These are phyloP conservation scores for Himalopsyche kuldschensis DNA, from an alignment of 2,888 invertebrate species.

Conservation along the genomic window DNA sequence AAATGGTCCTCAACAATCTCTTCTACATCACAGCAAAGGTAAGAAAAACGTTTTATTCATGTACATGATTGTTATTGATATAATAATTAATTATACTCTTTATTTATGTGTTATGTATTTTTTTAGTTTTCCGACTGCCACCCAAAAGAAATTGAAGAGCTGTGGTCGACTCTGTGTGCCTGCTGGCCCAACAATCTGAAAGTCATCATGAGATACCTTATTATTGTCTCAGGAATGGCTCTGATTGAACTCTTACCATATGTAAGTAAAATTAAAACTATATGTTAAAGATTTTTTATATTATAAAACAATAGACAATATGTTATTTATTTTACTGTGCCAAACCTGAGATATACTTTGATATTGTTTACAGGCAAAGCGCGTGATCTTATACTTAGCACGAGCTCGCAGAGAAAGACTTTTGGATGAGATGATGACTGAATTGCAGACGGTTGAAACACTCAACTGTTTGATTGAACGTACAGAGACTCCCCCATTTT, in stretches of 20 bases:
- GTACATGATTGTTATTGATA: too few species aligned
- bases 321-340: background rate
- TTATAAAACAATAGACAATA: background rate
- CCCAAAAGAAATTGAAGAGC: conserved; percentile 91
- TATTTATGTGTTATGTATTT: background rate
- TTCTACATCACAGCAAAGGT: conserved; percentile 98
- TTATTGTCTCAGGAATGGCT: conserved; percentile 97
- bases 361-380: conserved; percentile 73
- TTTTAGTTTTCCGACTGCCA: conserved; percentile 91
- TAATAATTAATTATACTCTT: background rate
- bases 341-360: background rate
- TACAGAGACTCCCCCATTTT: conserved; percentile 98
- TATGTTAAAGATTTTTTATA: too few species aligned
- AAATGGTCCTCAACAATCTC: conserved; percentile 98
- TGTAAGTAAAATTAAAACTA: conserved; percentile 62
- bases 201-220: conserved; percentile 93
- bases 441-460: conserved; percentile 95
- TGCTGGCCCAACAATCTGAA: conserved; percentile 97
- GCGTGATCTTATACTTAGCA: conserved; percentile 91
- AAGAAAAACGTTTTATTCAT: conserved; percentile 40
- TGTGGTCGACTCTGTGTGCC: conserved; percentile 94
- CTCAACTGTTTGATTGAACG: conserved; percentile 94
- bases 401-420: conserved; percentile 89
- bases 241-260: conserved; percentile 89
- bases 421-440: conserved; percentile 96